Percentiles rank a stretch among this genome's conserved stretches.
phyloP scores from a whole-genome alignment of 2,888 invertebrate genomes.

The Cantharis rustica region DNA sequence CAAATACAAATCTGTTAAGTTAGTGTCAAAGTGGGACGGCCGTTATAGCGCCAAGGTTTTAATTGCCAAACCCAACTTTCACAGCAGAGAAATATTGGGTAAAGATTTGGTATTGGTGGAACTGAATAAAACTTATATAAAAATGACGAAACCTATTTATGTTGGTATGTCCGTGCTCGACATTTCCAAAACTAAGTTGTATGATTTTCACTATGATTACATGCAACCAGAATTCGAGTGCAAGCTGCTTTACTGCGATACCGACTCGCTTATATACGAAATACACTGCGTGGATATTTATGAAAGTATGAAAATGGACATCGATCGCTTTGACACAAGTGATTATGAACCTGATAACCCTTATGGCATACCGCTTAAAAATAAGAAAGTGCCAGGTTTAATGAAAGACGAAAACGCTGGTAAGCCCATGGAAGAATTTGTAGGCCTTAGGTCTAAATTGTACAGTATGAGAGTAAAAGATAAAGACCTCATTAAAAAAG shows the following conservation, averaged over 20 bases:
- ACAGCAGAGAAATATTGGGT: conserved; percentile 28
- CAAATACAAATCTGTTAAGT: conserved; percentile 43
- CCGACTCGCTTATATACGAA: conserved; percentile 26
- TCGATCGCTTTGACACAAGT: conserved; percentile 36
- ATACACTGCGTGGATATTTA: conserved; percentile 26
- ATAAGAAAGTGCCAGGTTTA: conserved; percentile 40
- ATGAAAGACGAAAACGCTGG: conserved; percentile 43
- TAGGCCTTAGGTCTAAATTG: conserved; percentile 38
- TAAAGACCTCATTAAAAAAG: conserved; percentile 30
- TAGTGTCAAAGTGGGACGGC: conserved; percentile 30
- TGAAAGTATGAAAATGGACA: conserved; percentile 22
- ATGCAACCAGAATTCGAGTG: background rate
- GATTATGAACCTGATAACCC: conserved; percentile 32
- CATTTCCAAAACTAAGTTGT: conserved; percentile 42
- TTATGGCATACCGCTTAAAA: conserved; percentile 33
- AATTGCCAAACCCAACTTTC: conserved; percentile 34
- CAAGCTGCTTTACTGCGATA: conserved; percentile 36
- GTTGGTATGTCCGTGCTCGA: conserved; percentile 40
- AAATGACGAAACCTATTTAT: conserved; percentile 34
- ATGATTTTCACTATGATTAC: conserved; percentile 39
- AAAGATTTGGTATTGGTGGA: conserved; percentile 23
- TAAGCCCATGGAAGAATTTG: conserved; percentile 38
- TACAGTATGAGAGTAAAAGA: conserved; percentile 32
- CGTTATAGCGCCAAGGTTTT: conserved; percentile 42
- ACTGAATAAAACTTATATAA: conserved; percentile 31